These are phyloP conservation scores for Eptatretus burgeri DNA, from an alignment of 2,113 vertebrate genomes.

Conservation along the genomic window DNA sequence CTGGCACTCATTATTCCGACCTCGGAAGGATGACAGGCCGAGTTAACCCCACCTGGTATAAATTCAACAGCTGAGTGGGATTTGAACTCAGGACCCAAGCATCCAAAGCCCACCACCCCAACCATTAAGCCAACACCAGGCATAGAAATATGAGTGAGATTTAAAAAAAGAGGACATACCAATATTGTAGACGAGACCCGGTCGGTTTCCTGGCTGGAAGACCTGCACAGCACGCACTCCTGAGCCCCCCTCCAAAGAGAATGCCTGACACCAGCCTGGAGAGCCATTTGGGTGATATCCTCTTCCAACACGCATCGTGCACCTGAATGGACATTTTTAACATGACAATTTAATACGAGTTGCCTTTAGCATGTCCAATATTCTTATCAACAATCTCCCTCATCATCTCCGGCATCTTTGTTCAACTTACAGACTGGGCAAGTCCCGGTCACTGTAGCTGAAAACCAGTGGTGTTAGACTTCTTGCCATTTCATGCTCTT, in stretches of 20 bases:
- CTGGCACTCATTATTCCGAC: no score
- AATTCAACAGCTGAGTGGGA: no score
- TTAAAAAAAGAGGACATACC: conserved; percentile 19
- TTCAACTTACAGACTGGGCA: conserved; percentile 50
- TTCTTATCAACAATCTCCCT: neutral
- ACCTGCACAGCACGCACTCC: conserved; percentile 80
- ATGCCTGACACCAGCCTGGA: conserved; percentile 89
- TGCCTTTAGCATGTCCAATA: neutral
- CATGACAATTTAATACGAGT: neutral
- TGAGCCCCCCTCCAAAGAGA: conserved; percentile 73
- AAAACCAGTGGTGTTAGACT: conserved; percentile 80
- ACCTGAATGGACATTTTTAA: conserved; percentile 21
- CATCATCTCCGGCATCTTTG: neutral
- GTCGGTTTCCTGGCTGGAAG: conserved; percentile 66
- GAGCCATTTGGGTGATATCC: conserved; percentile 70
- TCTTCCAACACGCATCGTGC: conserved; percentile 76
- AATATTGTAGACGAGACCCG: conserved; percentile 88
- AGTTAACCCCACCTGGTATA: no score
- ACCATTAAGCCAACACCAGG: no score
- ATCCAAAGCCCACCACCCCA: no score
- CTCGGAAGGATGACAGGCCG: no score
- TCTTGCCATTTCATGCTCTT: conserved; percentile 72
- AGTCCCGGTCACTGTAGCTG: conserved; percentile 83
- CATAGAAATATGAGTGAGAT: no score
- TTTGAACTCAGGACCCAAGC: no score